Evolutionary conservation across 2,797 vertebrate genomes (phyloP).

Genomic region (Heterohyrax brucei): DNA sequence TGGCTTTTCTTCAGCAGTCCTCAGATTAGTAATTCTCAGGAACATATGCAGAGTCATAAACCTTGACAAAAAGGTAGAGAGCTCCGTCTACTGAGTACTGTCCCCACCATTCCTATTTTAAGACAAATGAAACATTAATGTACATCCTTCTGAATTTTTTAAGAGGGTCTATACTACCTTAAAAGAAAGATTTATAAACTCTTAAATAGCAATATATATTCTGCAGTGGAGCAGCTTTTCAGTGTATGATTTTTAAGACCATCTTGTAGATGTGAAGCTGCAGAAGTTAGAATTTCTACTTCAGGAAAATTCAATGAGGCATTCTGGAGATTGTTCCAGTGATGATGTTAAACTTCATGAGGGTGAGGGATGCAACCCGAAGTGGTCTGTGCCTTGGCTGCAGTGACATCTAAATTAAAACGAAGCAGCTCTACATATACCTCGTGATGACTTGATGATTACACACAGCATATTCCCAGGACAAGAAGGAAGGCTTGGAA

Average conservation of each 20-base stretch:
- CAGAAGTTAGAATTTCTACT: constrained; percentile 12
- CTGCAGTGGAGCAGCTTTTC: neutral
- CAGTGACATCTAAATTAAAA: neutral
- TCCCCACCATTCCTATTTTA: neutral
- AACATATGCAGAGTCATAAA: neutral
- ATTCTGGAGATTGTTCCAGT: neutral
- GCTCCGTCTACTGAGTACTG: neutral
- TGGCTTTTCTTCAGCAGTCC: neutral
- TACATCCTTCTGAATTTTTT: neutral
- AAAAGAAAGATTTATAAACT: neutral
- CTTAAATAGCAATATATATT: constrained; percentile 12
- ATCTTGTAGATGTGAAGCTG: constrained; percentile 17
- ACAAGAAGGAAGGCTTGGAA: neutral
- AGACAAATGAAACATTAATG: neutral
- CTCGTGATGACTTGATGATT: constrained; percentile 13
- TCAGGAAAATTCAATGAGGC: neutral
- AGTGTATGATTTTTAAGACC: constrained; percentile 8
- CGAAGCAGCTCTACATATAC: neutral
- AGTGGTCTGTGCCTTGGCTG: neutral
- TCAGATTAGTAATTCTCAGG: neutral
- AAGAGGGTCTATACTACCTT: neutral
- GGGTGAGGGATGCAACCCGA: neutral
- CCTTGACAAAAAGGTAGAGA: neutral
- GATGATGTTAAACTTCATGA: neutral
- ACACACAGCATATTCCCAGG: neutral